Evolutionary conservation across 2,797 vertebrate species (phyloP), one percentile per base, ranked within the genome.

Genomic region (Geotrypetes seraphini): DNA sequence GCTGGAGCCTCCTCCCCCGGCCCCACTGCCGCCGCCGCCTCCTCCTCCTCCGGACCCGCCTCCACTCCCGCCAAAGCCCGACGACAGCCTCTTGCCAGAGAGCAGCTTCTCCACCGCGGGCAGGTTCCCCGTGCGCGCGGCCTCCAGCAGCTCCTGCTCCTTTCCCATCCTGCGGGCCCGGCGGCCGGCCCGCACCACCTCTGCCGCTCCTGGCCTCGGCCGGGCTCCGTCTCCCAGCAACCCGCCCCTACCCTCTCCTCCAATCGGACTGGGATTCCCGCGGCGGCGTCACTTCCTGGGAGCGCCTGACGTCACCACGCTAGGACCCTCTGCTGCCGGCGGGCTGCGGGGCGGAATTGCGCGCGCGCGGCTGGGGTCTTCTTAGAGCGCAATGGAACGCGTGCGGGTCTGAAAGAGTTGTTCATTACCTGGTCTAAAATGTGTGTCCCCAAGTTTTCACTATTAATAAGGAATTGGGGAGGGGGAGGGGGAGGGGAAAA

Each of bases 101-200:
- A 97, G 72, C 51, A 96, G 86, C 81, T 95, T 94, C 79, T 96
- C 93, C 60, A 95, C 92, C 1, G 90, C 89, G 57, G 86, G 81
- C 47, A 94, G 85, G 69, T 97, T 96, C 41, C 94, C 94, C 19
- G 89, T 96, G 26, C 93, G 91, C 55, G 94, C 88, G 76, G 93
- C 93, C 71, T 97, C 94, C 28, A 97, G 79, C 50, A 96, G 87
- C 79, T 96, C 94, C 79, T 96, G 94, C 82, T 97, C 94, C 74
- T 93, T 96, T 82, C 94, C 93, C 94, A 97, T 96, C 62, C 68
- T 78, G 55, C 50, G 31, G 33, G 20, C 48, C 34, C 43, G 17
- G n/a, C 29, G 32, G 57, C 56, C 32, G 22, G 35, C 38, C 31
- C 26, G 15, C 40, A 37, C 36, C 7, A 5, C 12, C 18, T 47